Evolutionary conservation across 1,140 invertebrate genomes (phyloP).

Genomic region (fruit fly (Drosophila melanogaster)): Release_6_plus_ISO1_MT NT_033777.3:16953001-16953500

Average conservation of each 20-base stretch:
- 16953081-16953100: conserved; percentile 63
- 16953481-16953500: conserved; percentile 70
- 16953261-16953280: conserved; percentile 51
- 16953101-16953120: conserved; percentile 35
- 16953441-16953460: conserved; percentile 47
- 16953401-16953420: conserved; percentile 79
- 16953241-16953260: conserved; percentile 83
- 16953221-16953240: conserved; percentile 83
- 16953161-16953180: conserved; percentile 6
- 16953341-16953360: conserved; percentile 79
- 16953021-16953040: conserved; percentile 54
- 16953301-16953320: conserved; percentile 46
- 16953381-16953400: conserved; percentile 69
- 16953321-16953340: conserved; percentile 79
- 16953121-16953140: conserved; percentile 42
- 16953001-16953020: conserved; percentile 38
- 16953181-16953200: conserved; percentile 22
- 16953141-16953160: conserved; percentile 15
- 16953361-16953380: conserved; percentile 59
- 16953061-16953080: conserved; percentile 40
- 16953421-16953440: conserved; percentile 81
- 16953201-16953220: conserved; percentile 50
- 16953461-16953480: conserved; percentile 11
- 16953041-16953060: conserved; percentile 31
- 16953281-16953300: conserved; percentile 58